Evolutionary conservation across 2,113 vertebrate species (phyloP), one percentile per base, ranked within the genome.

Genomic region (Saguinus midas): DNA sequence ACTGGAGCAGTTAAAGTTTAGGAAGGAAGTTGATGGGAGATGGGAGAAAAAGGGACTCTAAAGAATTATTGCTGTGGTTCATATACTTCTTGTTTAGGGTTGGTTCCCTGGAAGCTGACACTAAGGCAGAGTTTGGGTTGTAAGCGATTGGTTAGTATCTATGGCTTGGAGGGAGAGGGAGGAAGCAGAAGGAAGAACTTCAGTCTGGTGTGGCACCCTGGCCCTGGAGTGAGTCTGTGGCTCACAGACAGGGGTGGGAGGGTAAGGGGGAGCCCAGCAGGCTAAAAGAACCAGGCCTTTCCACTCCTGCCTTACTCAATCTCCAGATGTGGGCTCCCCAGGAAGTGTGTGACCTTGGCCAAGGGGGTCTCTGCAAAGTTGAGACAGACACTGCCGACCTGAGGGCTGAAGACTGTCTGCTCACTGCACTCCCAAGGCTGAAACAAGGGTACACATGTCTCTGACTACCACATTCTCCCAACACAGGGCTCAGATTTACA

Each of bases 131-230:
- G 10, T 35, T 48, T 25, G 3, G 2, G 11, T 10, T 18, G 16
- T 58, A 16, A 27, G n/a, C 8, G 8, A 8, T 6, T n/a, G 12
- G 10, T 48, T 58, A 8, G 9, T 2, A 14, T 0, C 12, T 29
- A 18, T 32, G 37, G 50, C 43, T 29, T 20, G 1, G 29, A 23
- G 6, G 14, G 11, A 90, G 45, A 61, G 66, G 8, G 18, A 1
- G 3, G 29, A 25, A 27, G 25, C 23, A 66, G 40, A 64, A 64
- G 6, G 6, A 17, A 45, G 20, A 43, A 48, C 8, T 48, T 17
- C 50, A 75, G 76, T 55, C 45, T 11, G 1, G 4, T 21, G 20
- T 18, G 4, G 14, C 1, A 29, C 61, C 61, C 27, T 64, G 61
- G 27, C 61, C 61, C 17, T 13, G 32, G 66, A 17, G 32, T 35